Evolutionary conservation across 1,140 invertebrate genomes (phyloP).

Genomic region (Drosophila mauritiana): DNA sequence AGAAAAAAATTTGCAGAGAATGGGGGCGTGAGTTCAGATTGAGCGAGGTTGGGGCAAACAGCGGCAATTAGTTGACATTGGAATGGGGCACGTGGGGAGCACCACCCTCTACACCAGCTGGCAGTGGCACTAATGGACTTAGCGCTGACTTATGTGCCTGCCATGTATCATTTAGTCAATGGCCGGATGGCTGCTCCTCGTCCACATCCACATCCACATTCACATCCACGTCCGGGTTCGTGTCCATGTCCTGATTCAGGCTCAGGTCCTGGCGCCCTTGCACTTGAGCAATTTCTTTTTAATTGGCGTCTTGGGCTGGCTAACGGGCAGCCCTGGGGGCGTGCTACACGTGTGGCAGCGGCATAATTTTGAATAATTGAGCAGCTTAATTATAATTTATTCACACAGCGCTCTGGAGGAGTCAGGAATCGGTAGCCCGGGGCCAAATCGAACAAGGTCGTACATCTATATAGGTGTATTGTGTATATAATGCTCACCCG

Average conservation of each 20-base stretch:
- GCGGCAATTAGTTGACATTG: constrained; percentile 73
- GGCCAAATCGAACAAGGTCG: constrained; percentile 50
- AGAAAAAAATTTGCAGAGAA: constrained; percentile 20
- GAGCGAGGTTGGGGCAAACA: constrained; percentile 3
- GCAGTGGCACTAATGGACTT: constrained; percentile 70
- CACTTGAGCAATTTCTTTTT: constrained; percentile 79
- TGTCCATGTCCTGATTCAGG: constrained; percentile 12
- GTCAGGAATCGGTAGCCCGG: not conserved
- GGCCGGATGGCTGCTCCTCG: constrained; percentile 35
- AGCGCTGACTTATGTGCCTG: constrained; percentile 71
- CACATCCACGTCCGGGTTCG: not conserved
- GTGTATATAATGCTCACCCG: constrained; percentile 88
- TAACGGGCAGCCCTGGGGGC: constrained; percentile 24
- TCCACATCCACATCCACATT: not conserved
- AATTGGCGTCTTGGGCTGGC: constrained; percentile 56
- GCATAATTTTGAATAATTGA: constrained; percentile 81
- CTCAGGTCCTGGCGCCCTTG: constrained; percentile 45
- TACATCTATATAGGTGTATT: not conserved
- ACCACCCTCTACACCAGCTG: constrained; percentile 54
- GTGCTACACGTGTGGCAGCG: constrained; percentile 64
- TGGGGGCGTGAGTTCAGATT: not conserved
- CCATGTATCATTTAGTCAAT: constrained; percentile 78
- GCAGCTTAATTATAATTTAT: constrained; percentile 83
- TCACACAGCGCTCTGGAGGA: constrained; percentile 36
- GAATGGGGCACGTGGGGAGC: constrained; percentile 4